phyloP scores from a whole-genome alignment of 2,888 invertebrate genomes.

The Apodemia hepburni region DNA sequence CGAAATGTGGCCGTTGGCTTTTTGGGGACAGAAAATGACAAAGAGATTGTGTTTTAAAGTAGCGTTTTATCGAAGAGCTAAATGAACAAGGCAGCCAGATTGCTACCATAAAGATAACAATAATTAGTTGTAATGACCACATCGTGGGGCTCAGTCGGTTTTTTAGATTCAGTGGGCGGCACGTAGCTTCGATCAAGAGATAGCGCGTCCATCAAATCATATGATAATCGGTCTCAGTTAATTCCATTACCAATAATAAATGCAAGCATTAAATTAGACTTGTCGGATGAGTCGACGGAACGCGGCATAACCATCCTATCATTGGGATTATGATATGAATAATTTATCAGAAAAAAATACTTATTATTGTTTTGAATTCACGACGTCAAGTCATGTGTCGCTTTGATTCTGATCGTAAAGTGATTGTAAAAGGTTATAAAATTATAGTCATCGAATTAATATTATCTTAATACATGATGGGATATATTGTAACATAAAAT shows the following conservation, averaged over 20 bases:
- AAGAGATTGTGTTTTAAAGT: slow-evolving; percentile 60
- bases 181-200: slow-evolving; percentile 60
- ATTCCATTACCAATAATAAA: slow-evolving; percentile 80
- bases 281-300: slow-evolving; percentile 76
- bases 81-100: slow-evolving; percentile 64
- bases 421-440: slow-evolving; percentile 25
- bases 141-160: slow-evolving; percentile 41
- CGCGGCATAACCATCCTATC: slow-evolving; percentile 51
- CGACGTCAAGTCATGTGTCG: slow-evolving; percentile 45
- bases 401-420: slow-evolving; percentile 23
- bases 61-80: slow-evolving; percentile 58
- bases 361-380: slow-evolving; percentile 71
- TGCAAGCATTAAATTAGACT: slow-evolving; percentile 78
- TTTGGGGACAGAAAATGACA: slow-evolving; percentile 55
- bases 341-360: slow-evolving; percentile 65
- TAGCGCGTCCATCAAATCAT: slow-evolving; percentile 78
- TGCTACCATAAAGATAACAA: slow-evolving; percentile 77
- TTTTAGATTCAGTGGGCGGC: slow-evolving; percentile 66
- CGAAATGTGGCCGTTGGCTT: slow-evolving; percentile 41
- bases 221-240: slow-evolving; percentile 78
- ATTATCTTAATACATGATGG: no score
- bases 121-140: slow-evolving; percentile 75
- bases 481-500: slow-evolving; percentile 1
- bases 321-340: slow-evolving; percentile 78
- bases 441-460: slow-evolving; percentile 9